Evolutionary conservation across 2,113 vertebrate species (phyloP).

Genomic region (Uria lomvia): DNA sequence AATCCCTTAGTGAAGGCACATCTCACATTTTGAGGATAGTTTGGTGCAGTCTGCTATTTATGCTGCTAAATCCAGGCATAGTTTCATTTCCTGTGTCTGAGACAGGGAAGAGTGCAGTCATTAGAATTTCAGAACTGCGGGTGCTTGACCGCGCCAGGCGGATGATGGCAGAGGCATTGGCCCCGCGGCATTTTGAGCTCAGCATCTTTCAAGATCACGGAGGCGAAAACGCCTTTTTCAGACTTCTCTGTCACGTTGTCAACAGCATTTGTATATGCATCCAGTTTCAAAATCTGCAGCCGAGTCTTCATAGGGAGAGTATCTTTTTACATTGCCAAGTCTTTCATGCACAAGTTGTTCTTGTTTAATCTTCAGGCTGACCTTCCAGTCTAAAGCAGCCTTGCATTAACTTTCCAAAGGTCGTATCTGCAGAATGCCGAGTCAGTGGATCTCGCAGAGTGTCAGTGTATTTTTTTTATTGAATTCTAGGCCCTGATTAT

Average conservation of each 20-base stretch:
- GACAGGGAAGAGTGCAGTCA: not conserved
- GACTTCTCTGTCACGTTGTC: not conserved
- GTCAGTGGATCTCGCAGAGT: not conserved
- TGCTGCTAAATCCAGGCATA: not conserved
- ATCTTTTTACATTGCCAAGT: not conserved
- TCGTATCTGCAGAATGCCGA: not conserved
- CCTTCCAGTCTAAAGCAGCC: not conserved
- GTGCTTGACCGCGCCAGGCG: not conserved
- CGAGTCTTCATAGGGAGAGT: not conserved
- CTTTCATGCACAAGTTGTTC: not conserved
- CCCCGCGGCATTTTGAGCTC: not conserved
- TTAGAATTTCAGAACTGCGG: not conserved
- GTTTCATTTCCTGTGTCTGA: not conserved
- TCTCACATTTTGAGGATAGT: not conserved
- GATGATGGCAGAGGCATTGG: not conserved
- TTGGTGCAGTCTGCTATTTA: not conserved
- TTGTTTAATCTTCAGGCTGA: not conserved
- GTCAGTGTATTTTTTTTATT: not conserved
- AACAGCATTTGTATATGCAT: not conserved
- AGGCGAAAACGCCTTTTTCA: rapidly evolving
- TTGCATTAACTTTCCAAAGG: not conserved
- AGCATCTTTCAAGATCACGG: not conserved
- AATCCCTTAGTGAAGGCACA: not conserved
- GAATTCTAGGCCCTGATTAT: not conserved
- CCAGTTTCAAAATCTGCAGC: not conserved